Conservation (phyloP, 2,113 vertebrate genomes). For the Isichthys henryi region DNA sequence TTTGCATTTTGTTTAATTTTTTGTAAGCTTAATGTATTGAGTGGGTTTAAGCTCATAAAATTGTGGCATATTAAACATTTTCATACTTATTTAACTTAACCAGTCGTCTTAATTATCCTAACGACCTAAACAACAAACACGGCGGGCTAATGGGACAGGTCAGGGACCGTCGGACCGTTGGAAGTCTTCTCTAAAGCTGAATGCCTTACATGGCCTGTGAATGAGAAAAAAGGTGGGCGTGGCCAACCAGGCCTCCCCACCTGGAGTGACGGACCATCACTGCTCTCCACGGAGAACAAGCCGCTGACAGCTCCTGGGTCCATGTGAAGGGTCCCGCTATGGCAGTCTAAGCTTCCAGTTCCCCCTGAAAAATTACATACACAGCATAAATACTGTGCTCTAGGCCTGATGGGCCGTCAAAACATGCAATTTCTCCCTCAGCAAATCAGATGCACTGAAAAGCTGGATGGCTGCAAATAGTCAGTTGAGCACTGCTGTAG, state of each 20-base stretch:
- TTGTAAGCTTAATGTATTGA: not conserved
- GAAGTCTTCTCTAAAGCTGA: not conserved
- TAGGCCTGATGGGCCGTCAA: not conserved
- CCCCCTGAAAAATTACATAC: not conserved
- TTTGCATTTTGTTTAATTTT: not conserved
- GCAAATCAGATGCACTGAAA: not conserved
- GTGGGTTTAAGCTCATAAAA: not conserved
- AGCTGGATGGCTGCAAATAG: not conserved
- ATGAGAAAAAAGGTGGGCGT: not conserved
- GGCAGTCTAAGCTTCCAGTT: not conserved
- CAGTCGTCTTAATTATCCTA: not conserved
- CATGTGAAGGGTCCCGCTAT: not conserved
- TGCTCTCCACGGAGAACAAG: not conserved
- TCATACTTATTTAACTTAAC: not conserved
- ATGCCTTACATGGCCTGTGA: not conserved
- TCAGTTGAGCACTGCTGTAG: not conserved
- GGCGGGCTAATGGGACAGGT: not conserved
- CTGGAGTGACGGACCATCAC: not conserved
- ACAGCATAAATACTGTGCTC: not conserved
- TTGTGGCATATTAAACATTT: not conserved
- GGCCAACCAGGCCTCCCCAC: not conserved
- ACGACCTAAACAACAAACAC: not conserved
- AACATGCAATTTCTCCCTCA: not conserved
- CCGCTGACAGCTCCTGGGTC: not conserved
- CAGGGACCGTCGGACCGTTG: not conserved